phyloP scores from a whole-genome alignment of 2,797 vertebrate species.

The Ptychadena robeensis region DNA sequence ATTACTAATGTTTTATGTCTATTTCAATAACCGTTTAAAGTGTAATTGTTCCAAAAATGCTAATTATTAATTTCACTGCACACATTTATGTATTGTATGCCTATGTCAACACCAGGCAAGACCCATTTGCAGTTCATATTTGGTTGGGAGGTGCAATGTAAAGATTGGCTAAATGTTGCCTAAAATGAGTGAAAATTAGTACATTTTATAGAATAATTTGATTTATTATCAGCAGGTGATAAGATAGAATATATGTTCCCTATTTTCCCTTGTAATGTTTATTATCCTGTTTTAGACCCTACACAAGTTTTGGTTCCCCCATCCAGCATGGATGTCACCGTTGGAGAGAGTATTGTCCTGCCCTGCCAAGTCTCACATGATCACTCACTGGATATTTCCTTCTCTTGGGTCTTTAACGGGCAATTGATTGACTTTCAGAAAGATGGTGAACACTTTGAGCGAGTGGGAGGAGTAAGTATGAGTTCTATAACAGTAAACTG shows the following conservation, averaged over 20 bases:
- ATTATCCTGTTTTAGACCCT: constrained; percentile 79
- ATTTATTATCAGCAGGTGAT: too few relatives aligned
- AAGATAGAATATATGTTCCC: neutral
- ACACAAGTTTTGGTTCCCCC: constrained; percentile 88
- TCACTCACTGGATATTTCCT: constrained; percentile 88
- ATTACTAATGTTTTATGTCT: too few relatives aligned
- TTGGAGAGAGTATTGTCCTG: constrained; percentile 94
- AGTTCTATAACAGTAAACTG: neutral
- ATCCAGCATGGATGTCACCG: constrained; percentile 89
- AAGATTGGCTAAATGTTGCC: too few relatives aligned
- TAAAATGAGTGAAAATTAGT: too few relatives aligned
- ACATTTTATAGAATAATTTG: too few relatives aligned
- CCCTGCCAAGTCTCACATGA: constrained; percentile 95
- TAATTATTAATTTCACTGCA: too few relatives aligned
- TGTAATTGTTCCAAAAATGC: too few relatives aligned
- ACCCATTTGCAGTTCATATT: too few relatives aligned
- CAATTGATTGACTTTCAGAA: constrained; percentile 92
- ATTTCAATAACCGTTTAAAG: too few relatives aligned
- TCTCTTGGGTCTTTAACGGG: constrained; percentile 97
- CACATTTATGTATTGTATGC: too few relatives aligned
- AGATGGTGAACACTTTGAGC: constrained; percentile 94
- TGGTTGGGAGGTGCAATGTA: too few relatives aligned
- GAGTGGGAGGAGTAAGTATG: constrained; percentile 94
- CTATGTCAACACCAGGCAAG: too few relatives aligned
- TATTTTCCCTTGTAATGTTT: neutral